Evolutionary conservation across 2,888 invertebrate species (phyloP).

Genomic region (Micropterix aruncella): DNA sequence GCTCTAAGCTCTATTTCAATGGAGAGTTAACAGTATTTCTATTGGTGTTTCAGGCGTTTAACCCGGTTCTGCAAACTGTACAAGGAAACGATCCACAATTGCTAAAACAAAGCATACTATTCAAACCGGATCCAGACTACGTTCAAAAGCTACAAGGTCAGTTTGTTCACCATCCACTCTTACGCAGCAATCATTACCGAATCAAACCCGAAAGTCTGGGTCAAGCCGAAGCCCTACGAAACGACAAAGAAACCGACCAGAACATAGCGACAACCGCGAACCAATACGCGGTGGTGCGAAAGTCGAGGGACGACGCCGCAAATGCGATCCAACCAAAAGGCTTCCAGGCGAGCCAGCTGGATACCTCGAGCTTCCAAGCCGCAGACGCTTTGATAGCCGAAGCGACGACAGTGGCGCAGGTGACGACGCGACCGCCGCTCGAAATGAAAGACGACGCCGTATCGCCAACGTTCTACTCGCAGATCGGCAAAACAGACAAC

Average conservation of each 20-base stretch:
- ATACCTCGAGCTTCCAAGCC: conserved; percentile 15
- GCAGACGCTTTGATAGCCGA: conserved; percentile 18
- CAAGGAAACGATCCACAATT: conserved; percentile 24
- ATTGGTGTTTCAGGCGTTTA: conserved; percentile 17
- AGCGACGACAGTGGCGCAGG: conserved; percentile 18
- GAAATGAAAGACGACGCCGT: conserved; percentile 2
- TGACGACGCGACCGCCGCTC: conserved; percentile 10
- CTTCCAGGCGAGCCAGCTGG: conserved; percentile 15
- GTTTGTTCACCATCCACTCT: conserved; percentile 25
- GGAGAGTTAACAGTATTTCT: neutral
- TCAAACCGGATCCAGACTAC: conserved; percentile 36
- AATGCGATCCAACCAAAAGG: conserved; percentile 4
- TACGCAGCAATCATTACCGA: conserved; percentile 30
- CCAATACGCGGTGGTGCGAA: neutral
- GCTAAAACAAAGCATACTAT: conserved; percentile 29
- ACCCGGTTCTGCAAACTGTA: conserved; percentile 18
- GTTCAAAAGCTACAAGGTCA: conserved; percentile 31
- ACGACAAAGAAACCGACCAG: conserved; percentile 1
- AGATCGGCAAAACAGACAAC: conserved; percentile 28
- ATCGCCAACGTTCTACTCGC: conserved; percentile 33
- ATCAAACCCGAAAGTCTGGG: conserved; percentile 15
- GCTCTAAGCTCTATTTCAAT: neutral
- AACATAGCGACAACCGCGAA: conserved; percentile 1
- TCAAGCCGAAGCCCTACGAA: conserved; percentile 7
- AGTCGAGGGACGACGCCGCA: conserved; percentile 1